Conservation (phyloP, 2,888 invertebrate genomes). For the Dynastes hyllus region DNA sequence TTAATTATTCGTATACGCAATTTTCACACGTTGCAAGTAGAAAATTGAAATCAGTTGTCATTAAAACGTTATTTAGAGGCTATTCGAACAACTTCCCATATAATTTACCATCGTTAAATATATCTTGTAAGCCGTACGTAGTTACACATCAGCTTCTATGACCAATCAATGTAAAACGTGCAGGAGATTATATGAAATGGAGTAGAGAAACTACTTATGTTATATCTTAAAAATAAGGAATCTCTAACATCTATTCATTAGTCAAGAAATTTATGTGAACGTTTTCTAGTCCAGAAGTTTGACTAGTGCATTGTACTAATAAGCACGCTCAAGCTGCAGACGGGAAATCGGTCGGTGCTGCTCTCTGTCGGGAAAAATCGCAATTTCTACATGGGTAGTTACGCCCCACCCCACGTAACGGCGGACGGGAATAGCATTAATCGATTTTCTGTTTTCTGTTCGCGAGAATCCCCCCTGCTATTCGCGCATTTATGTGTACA, state of each 20-base stretch:
- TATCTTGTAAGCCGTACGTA: neutral
- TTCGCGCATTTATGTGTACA: slow-evolving; percentile 50
- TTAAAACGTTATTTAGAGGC: neutral
- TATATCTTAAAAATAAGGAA: neutral
- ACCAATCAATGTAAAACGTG: neutral
- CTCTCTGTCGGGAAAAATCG: slow-evolving; percentile 46
- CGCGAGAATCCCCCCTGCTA: slow-evolving; percentile 49
- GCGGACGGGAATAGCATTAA: slow-evolving; percentile 57
- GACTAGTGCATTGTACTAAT: neutral
- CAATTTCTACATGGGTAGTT: slow-evolving; percentile 43
- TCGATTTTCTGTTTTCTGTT: slow-evolving; percentile 61
- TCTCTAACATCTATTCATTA: neutral
- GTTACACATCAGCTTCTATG: neutral
- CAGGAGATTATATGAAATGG: neutral
- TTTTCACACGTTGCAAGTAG: neutral
- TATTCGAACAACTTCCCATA: neutral
- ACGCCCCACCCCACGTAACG: slow-evolving; percentile 31
- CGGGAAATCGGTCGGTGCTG: slow-evolving; percentile 38
- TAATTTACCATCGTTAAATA: neutral
- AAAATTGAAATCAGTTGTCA: neutral
- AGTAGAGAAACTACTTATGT: neutral
- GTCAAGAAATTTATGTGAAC: neutral
- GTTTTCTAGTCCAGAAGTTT: neutral
- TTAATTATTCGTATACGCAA: neutral
- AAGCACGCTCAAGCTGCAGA: neutral